Evolutionary conservation across 2,113 vertebrate species (phyloP), one percentile per base, ranked within the genome.

Genomic region (Suricata suricatta): DNA sequence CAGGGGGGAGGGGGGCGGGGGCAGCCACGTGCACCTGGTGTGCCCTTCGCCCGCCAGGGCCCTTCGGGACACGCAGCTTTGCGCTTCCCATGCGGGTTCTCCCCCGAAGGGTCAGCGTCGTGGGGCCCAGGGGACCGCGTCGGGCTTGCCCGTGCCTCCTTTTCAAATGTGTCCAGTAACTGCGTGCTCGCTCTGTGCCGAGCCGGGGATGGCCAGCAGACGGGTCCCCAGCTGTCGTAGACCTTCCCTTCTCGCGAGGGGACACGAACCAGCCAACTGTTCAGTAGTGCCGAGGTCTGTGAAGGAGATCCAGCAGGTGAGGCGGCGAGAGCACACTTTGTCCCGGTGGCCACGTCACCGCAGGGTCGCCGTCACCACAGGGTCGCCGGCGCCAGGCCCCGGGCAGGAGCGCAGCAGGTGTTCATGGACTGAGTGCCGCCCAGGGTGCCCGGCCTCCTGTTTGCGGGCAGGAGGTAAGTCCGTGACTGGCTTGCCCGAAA

Each of bases 291-390:
- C 7, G 11, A 57, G 23, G n/a, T 21, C 69, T 21, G 38, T 0
- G 80, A 52, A 79, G 41, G 72, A 57, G 5, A 11, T 21, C 23
- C 33, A n/a, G 0, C 16, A 57, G 69, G 21, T 41, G 93, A 14
- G 16, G 0, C 11, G 41, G 3, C 5, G 80, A 12, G 23, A 27
- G 7, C 27, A 1, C 4, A 2, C 68, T 8, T 54, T 2, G 47
- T 25, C 0, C 38, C 7, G n/a, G 29, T 1, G 1, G n/a, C 57
- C 1, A 1, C 33, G 63, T 41, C 17, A 4, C 63, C 31, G 0
- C 50, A 23, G 0, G 50, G 15, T 64, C 0, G 3, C 27, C 15
- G 11, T 41, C 17, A 4, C 63, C 31, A 0, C 50, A 23, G 0
- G 50, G 15, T 64, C 0, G 3, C 27, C 15, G 11, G 31, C 64